Base-by-base conservation (phyloP, 1,140 invertebrate species). In the Drosophila ananassae region DNA sequence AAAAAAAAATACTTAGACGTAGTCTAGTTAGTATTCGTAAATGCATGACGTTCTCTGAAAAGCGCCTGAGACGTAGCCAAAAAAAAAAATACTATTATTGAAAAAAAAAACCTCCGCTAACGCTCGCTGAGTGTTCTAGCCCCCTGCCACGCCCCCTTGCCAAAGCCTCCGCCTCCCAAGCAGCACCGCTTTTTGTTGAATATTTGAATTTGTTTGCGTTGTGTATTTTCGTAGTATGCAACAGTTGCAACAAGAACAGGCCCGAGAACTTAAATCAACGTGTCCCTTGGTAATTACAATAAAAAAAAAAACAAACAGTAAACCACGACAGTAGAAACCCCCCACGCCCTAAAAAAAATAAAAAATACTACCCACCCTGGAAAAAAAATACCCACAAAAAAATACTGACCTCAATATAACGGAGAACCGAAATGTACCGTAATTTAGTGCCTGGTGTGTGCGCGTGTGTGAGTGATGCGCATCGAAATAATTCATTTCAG, bases 381-480 rank as follows among this genome's bases (percentile, higher is more conserved):
- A 17, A 17, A 32, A 6, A 10, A 25, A 30, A 4, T 12, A 39
- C 44, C 3, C 17, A 22, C 2, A 28, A 17, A 30, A 41, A 17
- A 34, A 2, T 44, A 28, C 25, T 22, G 1, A 30, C 25, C 41
- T 9, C 7, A 9, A 50, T 66, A 22, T 28, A 37, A 74, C 73
- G 24, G 21, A 22, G 25, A 32, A 56, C 54, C 21, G 32, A 60
- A 53, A 32, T 22, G 44, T 24, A 62, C 67, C 34, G 50, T 54
- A 67, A 68, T 63, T 52, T 83, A 83, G 61, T 83, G 80, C 81
- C 77, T 83, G 81, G 60, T 75, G 73, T 75, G 73, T 75, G 73
- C 62, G 72, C 62, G 61, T 75, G 73, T 75, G 73, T 75, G 72
- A 56, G 60, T 59, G 73, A 68, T 47, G 66, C 66, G 66, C 66